These are phyloP conservation scores for Drosophila bunnanda DNA, from an alignment of 2,888 invertebrate genomes.

Conservation along the genomic window DNA sequence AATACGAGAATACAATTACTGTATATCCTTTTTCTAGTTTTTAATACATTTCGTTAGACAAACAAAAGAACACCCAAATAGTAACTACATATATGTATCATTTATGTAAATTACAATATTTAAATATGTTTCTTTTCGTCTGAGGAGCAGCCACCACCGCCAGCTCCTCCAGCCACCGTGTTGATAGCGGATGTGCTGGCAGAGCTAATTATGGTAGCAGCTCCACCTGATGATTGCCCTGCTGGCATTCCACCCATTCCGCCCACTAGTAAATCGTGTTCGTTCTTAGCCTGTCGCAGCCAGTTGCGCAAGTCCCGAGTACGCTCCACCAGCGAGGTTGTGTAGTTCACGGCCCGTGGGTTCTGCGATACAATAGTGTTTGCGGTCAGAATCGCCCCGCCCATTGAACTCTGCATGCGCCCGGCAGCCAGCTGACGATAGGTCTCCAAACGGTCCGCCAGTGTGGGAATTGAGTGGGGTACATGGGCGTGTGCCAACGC, in stretches of 20 bases:
- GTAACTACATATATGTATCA: slow-evolving; percentile 28
- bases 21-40: slow-evolving; percentile 1
- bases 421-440: slow-evolving; percentile 86
- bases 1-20: slow-evolving; percentile 7
- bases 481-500: slow-evolving; percentile 61
- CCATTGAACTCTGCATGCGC: slow-evolving; percentile 84
- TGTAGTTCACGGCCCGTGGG: slow-evolving; percentile 85
- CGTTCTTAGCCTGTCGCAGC: slow-evolving; percentile 86
- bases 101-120: slow-evolving; percentile 23
- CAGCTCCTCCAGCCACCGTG: not conserved
- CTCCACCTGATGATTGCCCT: not conserved
- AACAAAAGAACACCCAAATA: slow-evolving; percentile 26
- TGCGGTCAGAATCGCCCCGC: slow-evolving; percentile 84
- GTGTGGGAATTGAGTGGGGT: slow-evolving; percentile 84
- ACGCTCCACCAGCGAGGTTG: slow-evolving; percentile 88
- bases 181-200: slow-evolving; percentile 4
- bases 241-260: slow-evolving; percentile 44
- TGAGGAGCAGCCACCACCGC: not conserved
- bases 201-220: not conserved
- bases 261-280: slow-evolving; percentile 82
- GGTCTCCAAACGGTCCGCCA: slow-evolving; percentile 86
- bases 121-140: slow-evolving; percentile 19
- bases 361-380: slow-evolving; percentile 84
- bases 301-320: slow-evolving; percentile 88
- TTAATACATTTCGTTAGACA: slow-evolving; percentile 22